Evolutionary conservation across 2,113 vertebrate species (phyloP), one percentile per base, ranked within the genome.

Genomic region (Periophthalmodon schlosseri): DNA sequence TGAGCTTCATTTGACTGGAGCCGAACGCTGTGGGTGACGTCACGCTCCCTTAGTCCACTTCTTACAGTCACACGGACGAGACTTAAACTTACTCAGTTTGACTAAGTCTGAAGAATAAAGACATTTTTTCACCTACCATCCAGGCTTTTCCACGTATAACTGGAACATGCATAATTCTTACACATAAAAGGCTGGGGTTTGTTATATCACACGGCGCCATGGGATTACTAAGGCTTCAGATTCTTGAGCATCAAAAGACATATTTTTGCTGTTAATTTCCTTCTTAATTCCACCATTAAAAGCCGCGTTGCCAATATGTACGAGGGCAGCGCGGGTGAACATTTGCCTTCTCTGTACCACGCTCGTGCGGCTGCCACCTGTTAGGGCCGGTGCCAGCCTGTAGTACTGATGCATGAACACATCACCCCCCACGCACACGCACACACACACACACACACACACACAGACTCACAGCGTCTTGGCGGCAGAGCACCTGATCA

Each of bases 401-500:
- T 69, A 64, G 70, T 24, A n/a, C 71, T 76, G 58, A 47, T 67
- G 75, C 54, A 77, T 63, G 72, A 39, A 74, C 71, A 69, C 72
- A 71, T n/a, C 60, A 33, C 52, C 39, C 8, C 39, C 8, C 39
- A 39, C 36, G 4, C 8, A 39, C 36, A 39, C 8, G 36, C 36
- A 39, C 36, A 39, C 36, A 39, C 36, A 39, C 36, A 44, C 8
- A 44, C 8, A 44, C 49, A 68, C 68, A 80, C 66, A 76, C 72
- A 61, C 39, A 57, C 49, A 66, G 18, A 24, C 50, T 64, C 77
- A 77, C 74, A 73, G 36, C 23, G 24, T 70, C 58, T 84, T 86
- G 75, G 84, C 80, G 66, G n/a, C 33, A 14, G 71, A 72, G 70
- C 61, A 87, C 72, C 84, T 86, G 83, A 84, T 86, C 80, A 75